These are phyloP conservation scores for Drosophila paramelanica DNA, from an alignment of 2,888 invertebrate genomes.

Conservation along the genomic window DNA sequence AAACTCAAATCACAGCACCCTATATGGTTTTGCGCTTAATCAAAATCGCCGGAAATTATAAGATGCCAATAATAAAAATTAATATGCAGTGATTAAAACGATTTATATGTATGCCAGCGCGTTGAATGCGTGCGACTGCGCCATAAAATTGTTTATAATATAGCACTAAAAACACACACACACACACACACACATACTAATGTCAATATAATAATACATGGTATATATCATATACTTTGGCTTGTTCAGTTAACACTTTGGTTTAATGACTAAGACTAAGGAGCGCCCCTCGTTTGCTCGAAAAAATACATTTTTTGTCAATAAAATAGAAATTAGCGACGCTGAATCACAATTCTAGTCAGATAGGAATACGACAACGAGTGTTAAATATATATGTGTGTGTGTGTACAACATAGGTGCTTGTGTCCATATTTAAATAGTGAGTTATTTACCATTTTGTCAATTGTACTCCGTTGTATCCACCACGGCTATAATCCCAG, in stretches of 20 bases:
- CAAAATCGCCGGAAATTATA: slow-evolving; percentile 69
- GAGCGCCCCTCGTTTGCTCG: slow-evolving; percentile 63
- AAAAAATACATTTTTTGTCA: slow-evolving; percentile 54
- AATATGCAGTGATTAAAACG: slow-evolving; percentile 79
- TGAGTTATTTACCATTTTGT: slow-evolving; percentile 77
- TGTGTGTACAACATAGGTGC: slow-evolving; percentile 18
- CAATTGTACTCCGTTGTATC: slow-evolving; percentile 29
- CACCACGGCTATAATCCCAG: slow-evolving; percentile 57
- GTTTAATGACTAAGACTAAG: slow-evolving; percentile 80
- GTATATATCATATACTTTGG: slow-evolving; percentile 34
- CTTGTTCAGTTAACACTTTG: slow-evolving; percentile 65
- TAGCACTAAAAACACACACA: slow-evolving; percentile 33
- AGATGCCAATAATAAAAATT: slow-evolving; percentile 74
- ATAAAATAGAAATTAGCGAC: slow-evolving; percentile 77
- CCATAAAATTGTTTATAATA: slow-evolving; percentile 63
- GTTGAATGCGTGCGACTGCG: slow-evolving; percentile 65
- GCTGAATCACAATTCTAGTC: slow-evolving; percentile 70
- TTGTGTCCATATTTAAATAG: slow-evolving; percentile 21
- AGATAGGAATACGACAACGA: slow-evolving; percentile 24
- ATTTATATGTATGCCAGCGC: slow-evolving; percentile 74
- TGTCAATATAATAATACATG: slow-evolving; percentile 27
- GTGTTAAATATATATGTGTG: slow-evolving; percentile 22
- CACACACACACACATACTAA: slow-evolving; percentile 17
- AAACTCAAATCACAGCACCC: slow-evolving; percentile 52
- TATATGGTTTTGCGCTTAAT: slow-evolving; percentile 54